Conservation (phyloP, 2,888 invertebrate species). For the Drosophila lacicola region DNA sequence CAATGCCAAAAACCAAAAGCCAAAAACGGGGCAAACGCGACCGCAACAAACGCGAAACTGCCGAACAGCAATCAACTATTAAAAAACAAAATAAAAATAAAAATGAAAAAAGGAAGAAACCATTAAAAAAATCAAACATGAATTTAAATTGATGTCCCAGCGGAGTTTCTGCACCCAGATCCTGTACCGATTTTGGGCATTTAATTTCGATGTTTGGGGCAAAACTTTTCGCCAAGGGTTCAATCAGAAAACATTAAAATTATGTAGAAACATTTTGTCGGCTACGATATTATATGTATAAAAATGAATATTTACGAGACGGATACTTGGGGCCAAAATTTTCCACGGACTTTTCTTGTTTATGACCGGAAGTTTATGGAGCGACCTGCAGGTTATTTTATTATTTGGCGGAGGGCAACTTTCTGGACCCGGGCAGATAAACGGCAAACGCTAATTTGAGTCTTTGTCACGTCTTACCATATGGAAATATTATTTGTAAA, state of each 20-base stretch:
- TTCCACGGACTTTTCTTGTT: slow-evolving; percentile 45
- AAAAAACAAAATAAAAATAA: slow-evolving; percentile 39
- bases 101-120: slow-evolving; percentile 1
- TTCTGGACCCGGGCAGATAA: slow-evolving; percentile 65
- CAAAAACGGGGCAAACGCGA: slow-evolving; percentile 37
- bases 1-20: slow-evolving; percentile 33
- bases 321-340: slow-evolving; percentile 19
- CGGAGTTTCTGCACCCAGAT: slow-evolving; percentile 22
- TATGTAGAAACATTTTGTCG: slow-evolving; percentile 67
- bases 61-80: slow-evolving; percentile 70
- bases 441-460: slow-evolving; percentile 82
- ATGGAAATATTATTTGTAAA: slow-evolving; percentile 84
- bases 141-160: slow-evolving; percentile 77
- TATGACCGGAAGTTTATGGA: slow-evolving; percentile 75
- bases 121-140: slow-evolving; percentile 75
- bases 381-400: slow-evolving; percentile 56
- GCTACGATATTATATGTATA: slow-evolving; percentile 39
- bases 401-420: slow-evolving; percentile 13
- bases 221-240: slow-evolving; percentile 64
- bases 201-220: slow-evolving; percentile 46
- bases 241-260: slow-evolving; percentile 77
- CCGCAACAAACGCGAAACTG: slow-evolving; percentile 45
- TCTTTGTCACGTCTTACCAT: slow-evolving; percentile 84
- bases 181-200: slow-evolving; percentile 34
- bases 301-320: slow-evolving; percentile 68